Evolutionary conservation across 2,797 vertebrate species (phyloP), one percentile per base, ranked within the genome.

Genomic region (Pipistrellus nathusii): DNA sequence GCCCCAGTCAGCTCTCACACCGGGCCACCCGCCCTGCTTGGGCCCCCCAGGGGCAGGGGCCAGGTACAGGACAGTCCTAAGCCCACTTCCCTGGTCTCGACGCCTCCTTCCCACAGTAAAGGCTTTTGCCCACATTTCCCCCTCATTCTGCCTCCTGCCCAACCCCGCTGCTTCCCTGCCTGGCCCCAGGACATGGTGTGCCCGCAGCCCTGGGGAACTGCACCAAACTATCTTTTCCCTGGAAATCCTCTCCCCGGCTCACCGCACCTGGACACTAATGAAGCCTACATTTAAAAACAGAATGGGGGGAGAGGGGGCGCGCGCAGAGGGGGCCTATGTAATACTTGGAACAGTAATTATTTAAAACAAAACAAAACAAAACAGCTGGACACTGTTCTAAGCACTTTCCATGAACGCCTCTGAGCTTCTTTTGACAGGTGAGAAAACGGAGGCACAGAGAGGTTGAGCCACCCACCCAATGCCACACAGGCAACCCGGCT

Each of bases 361-460:
- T 62, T 62, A 76, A 44, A 92, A 86, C 30, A 76, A 44, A 92
- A 86, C 30, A 76, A 44, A 92, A 86, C 30, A 72, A 76, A 92
- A 86, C 25, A 78, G 38, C 3, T 30, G 57, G 53, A 27, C 32
- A 53, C 62, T 27, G 30, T 35, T 64, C 78, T 46, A 62, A 35
- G 30, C 41, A n/a, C 55, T 88, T 75, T 30, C 27, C 6, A 27
- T 71, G 35, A 81, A 77, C 32, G 57, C 55, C 21, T 41, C 48
- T 15, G 35, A 21, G 44, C 23, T 64, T 78, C 41, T 84, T 76
- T 88, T 30, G n/a, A 64, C 12, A 32, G 62, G 51, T 48, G 62
- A 86, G 85, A 55, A 90, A 85, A 53, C 6, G 6, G 27, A 90
- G 53, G n/a, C 18, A 73, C 55, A 86, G 88, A 62, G 81, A 51